phyloP scores from a whole-genome alignment of 2,888 invertebrate species.

The Parnassius glacialis region DNA sequence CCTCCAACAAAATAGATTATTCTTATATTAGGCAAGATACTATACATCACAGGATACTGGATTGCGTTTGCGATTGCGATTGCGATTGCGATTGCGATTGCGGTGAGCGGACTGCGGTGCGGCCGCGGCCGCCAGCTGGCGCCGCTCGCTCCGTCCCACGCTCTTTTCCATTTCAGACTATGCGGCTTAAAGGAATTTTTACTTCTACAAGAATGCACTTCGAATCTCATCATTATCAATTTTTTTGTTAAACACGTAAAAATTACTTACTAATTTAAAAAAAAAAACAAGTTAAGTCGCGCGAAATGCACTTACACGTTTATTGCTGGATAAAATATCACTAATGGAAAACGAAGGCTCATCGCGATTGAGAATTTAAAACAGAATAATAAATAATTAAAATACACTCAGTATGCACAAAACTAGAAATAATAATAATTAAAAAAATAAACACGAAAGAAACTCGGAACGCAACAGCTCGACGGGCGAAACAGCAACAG shows the following conservation, averaged over 20 bases:
- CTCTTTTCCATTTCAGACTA: conserved; percentile 64
- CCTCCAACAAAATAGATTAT: conserved; percentile 72
- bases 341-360: conserved; percentile 78
- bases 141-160: conserved; percentile 27
- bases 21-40: conserved; percentile 76
- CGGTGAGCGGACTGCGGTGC: conserved; percentile 21
- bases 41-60: conserved; percentile 71
- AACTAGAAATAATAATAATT: conserved; percentile 52
- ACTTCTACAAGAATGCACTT: conserved; percentile 78
- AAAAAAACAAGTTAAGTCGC: conserved; percentile 61
- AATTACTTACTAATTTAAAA: conserved; percentile 73
- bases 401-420: conserved; percentile 64
- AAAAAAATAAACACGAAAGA: conserved; percentile 71
- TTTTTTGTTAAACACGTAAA: conserved; percentile 64
- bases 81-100: conserved; percentile 46
- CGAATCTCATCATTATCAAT: conserved; percentile 76
- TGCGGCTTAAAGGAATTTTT: conserved; percentile 74
- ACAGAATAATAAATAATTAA: conserved; percentile 76
- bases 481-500: conserved; percentile 76
- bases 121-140: conserved; percentile 24
- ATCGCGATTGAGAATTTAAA: conserved; percentile 67
- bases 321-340: conserved; percentile 81
- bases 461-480: conserved; percentile 73
- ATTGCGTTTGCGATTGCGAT: conserved; percentile 47
- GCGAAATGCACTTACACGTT: conserved; percentile 76